Percentiles rank a stretch among this genome's conserved stretches.
These are phyloP conservation scores for Eufriesea mexicana DNA, from an alignment of 1,140 invertebrate species.

Conservation along the genomic window DNA sequence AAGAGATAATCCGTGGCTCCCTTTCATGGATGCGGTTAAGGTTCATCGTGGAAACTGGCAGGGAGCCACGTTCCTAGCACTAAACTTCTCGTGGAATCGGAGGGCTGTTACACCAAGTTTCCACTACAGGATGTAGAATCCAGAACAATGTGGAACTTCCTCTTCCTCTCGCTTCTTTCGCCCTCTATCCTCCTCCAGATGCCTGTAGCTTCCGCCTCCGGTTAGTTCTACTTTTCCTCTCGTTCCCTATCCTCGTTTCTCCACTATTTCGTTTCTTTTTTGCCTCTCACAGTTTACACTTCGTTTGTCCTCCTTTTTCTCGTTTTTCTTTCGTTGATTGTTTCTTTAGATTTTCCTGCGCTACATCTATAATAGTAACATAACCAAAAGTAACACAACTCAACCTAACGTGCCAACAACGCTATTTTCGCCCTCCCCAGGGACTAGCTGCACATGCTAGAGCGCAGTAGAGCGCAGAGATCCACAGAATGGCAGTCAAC, in stretches of 20 bases:
- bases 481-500: too few relatives aligned
- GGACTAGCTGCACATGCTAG: too few relatives aligned
- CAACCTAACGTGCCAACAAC: too few relatives aligned
- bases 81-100: slow-evolving; percentile 73
- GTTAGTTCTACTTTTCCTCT: neutral
- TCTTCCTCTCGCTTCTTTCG: slow-evolving; percentile 46
- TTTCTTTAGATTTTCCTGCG: neutral
- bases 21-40: slow-evolving; percentile 48
- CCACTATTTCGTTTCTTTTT: neutral
- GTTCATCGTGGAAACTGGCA: slow-evolving; percentile 60
- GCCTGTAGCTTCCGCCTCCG: neutral
- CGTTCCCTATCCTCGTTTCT: neutral
- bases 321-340: neutral
- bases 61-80: slow-evolving; percentile 66
- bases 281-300: slow-evolving; percentile 22
- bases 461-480: too few relatives aligned
- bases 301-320: slow-evolving; percentile 16
- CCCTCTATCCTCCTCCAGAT: neutral
- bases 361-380: too few relatives aligned
- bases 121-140: slow-evolving; percentile 50
- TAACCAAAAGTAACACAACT: too few relatives aligned
- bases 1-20: slow-evolving; percentile 45
- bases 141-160: slow-evolving; percentile 65
- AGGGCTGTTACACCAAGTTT: slow-evolving; percentile 58
- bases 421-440: too few relatives aligned